Percentiles rank a stretch among this genome's conserved stretches.
phyloP scores from a whole-genome alignment of 2,113 vertebrate genomes.

The Vidua macroura region DNA sequence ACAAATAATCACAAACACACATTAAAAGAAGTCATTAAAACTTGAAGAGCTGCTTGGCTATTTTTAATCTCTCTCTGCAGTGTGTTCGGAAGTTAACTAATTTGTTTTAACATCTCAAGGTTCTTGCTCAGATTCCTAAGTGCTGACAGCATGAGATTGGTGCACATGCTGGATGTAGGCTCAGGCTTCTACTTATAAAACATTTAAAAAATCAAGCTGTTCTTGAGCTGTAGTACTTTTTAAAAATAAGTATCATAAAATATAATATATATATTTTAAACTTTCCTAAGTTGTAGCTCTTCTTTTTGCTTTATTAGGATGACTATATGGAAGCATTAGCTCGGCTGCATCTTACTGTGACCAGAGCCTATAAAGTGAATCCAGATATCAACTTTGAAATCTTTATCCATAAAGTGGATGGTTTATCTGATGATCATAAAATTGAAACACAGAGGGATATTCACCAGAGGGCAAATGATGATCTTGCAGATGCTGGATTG shows the following conservation, averaged over 20 bases:
- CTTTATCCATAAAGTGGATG: conserved; percentile 96
- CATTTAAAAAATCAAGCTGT: neutral
- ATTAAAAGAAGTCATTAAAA: neutral
- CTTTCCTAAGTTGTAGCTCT: neutral
- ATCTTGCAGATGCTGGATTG: conserved; percentile 87
- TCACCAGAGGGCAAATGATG: conserved; percentile 90
- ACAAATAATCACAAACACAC: neutral
- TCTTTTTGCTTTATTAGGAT: conserved; percentile 74
- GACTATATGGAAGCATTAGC: conserved; percentile 93
- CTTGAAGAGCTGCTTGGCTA: neutral
- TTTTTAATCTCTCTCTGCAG: neutral
- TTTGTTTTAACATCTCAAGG: neutral
- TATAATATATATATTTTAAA: neutral
- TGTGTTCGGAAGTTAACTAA: neutral
- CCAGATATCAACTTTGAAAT: conserved; percentile 95
- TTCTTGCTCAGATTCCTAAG: neutral
- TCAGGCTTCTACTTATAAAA: neutral
- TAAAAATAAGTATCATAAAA: neutral
- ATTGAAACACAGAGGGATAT: conserved; percentile 94
- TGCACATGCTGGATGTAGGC: neutral
- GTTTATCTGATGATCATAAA: conserved; percentile 92
- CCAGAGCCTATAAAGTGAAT: conserved; percentile 92
- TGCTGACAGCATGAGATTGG: neutral
- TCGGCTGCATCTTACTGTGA: conserved; percentile 90
- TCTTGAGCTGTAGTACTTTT: neutral